phyloP scores from a whole-genome alignment of 2,797 vertebrate genomes.

The Sciurus carolinensis region DNA sequence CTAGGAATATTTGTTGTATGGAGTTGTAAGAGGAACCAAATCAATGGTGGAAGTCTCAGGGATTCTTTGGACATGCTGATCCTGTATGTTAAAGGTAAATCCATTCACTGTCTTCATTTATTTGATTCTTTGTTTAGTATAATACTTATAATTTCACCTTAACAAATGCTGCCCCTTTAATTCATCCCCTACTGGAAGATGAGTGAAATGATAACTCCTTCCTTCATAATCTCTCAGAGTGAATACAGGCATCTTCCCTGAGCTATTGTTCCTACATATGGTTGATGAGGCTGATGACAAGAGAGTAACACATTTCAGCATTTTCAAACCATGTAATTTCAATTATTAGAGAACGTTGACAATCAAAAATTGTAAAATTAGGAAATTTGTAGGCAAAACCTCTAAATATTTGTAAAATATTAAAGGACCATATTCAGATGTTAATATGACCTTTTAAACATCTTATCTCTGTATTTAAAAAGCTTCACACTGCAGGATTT shows the following conservation, averaged over 20 bases:
- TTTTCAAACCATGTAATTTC: constrained; percentile 20
- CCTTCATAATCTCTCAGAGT: neutral
- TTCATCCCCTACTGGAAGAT: neutral
- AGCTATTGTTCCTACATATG: neutral
- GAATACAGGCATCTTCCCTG: neutral
- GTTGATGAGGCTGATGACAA: neutral
- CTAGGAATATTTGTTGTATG: neutral
- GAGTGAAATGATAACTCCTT: neutral
- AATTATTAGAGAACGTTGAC: neutral
- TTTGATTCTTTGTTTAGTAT: neutral
- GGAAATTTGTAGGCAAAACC: constrained; percentile 9
- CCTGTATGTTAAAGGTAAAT: neutral
- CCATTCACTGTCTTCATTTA: neutral
- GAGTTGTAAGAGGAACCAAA: neutral
- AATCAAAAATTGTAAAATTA: constrained; percentile 55
- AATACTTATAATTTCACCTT: neutral
- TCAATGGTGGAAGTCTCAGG: neutral
- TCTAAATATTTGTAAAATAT: constrained; percentile 73
- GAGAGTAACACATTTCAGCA: neutral
- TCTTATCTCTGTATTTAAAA: constrained; percentile 82
- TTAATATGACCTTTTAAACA: constrained; percentile 86
- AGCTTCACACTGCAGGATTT: constrained; percentile 82
- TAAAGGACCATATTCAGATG: constrained; percentile 81
- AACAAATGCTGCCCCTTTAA: neutral
- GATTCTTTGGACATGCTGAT: neutral